Percentiles rank a stretch among this genome's conserved stretches.
phyloP scores from a whole-genome alignment of 1,140 invertebrate genomes.

The Anastrepha ludens region DNA sequence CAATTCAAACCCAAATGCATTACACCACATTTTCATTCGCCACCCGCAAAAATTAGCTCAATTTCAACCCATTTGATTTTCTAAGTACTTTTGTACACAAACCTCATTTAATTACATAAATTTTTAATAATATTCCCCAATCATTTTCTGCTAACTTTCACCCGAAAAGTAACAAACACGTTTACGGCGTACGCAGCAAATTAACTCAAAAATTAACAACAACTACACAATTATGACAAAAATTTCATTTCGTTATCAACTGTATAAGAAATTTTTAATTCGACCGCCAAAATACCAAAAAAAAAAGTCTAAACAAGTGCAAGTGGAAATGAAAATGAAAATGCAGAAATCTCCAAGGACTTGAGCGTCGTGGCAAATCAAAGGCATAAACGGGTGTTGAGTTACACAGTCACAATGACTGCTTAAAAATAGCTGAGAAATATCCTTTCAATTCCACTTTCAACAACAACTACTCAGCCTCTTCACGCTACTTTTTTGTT shows the following conservation, averaged over 20 bases:
- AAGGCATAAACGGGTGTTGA: neutral
- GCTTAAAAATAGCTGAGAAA: neutral
- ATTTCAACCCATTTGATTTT: conserved; percentile 34
- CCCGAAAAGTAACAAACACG: neutral
- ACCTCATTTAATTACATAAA: conserved; percentile 59
- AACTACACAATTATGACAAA: neutral
- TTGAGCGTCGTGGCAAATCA: neutral
- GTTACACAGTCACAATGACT: neutral
- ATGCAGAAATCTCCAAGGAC: conserved; percentile 33
- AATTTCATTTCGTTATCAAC: neutral
- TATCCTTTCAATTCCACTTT: neutral
- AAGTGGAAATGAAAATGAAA: neutral
- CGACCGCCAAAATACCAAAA: neutral
- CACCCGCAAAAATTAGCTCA: conserved; percentile 27
- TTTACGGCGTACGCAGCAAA: conserved; percentile 21
- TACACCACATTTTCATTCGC: neutral
- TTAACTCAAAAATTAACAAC: conserved; percentile 16
- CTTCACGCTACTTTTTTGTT: neutral
- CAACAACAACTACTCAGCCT: no score
- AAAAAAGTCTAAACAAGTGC: neutral
- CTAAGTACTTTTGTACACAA: conserved; percentile 48
- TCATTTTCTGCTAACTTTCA: neutral
- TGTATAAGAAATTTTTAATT: conserved; percentile 16
- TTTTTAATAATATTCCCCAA: conserved; percentile 56
- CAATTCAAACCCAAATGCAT: no score